Percentiles rank a stretch among this genome's conserved stretches.
Evolutionary conservation across 2,888 invertebrate genomes (phyloP).

Genomic region (Venusia cambrica): DNA sequence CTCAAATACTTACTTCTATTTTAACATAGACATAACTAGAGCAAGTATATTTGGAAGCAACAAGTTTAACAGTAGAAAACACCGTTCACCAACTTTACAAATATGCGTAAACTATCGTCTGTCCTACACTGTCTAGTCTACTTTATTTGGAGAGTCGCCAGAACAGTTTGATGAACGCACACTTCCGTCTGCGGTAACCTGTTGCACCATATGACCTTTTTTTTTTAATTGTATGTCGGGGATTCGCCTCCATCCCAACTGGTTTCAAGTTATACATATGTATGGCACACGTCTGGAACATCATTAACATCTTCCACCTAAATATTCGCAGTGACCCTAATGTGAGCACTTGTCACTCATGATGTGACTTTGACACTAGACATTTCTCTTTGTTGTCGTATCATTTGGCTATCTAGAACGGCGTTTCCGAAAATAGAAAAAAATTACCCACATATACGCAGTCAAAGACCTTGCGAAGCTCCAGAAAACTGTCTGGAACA

Average conservation of each 20-base stretch:
- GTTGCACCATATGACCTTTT: conserved; percentile 8
- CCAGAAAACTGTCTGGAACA: neutral
- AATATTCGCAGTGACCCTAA: conserved; percentile 15
- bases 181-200: conserved; percentile 11
- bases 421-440: no score
- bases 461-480: neutral
- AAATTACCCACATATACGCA: conserved; percentile 4
- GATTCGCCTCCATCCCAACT: no score
- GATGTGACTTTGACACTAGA: conserved; percentile 18
- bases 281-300: no score
- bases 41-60: no score
- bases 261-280: no score
- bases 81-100: neutral
- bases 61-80: no score
- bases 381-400: conserved; percentile 25
- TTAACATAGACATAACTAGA: no score
- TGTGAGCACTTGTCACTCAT: conserved; percentile 22
- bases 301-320: conserved; percentile 2
- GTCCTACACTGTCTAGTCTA: conserved; percentile 13
- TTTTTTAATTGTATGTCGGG: conserved; percentile 1
- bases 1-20: no score
- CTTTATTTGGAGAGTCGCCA: conserved; percentile 16
- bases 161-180: conserved; percentile 6
- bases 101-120: conserved; percentile 6
- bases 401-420: conserved; percentile 6